A percentile compares a stretch with the other conserved stretches of the same genome.
phyloP scores from a whole-genome alignment of 2,888 invertebrate species.

The Idaea aversata region DNA sequence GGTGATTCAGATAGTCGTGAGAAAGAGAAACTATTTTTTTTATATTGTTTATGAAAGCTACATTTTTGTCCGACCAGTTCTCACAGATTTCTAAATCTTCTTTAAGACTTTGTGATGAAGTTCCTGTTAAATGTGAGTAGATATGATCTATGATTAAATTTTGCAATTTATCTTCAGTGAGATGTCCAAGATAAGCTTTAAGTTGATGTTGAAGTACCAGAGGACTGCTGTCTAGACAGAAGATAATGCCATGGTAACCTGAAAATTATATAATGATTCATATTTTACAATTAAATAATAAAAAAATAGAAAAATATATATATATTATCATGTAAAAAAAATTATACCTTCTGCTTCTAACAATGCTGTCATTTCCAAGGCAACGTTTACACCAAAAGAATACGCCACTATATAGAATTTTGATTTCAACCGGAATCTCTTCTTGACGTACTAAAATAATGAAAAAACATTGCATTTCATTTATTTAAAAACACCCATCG shows the following conservation, averaged over 20 bases:
- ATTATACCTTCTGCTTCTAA: conserved; percentile 41
- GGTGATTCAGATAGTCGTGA: conserved; percentile 29
- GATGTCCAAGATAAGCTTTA: conserved; percentile 35
- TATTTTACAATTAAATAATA: too few relatives aligned
- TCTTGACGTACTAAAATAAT: conserved; percentile 27
- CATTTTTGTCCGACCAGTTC: conserved; percentile 33
- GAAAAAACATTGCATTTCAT: not conserved
- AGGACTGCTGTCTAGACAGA: conserved; percentile 47
- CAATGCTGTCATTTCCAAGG: conserved; percentile 41
- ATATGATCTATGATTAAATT: conserved; percentile 35
- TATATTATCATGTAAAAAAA: too few relatives aligned
- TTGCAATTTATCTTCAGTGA: conserved; percentile 34
- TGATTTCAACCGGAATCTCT: conserved; percentile 25
- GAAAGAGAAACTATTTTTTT: conserved; percentile 25
- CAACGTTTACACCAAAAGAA: conserved; percentile 41
- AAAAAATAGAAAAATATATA: too few relatives aligned
- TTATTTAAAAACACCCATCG: too few relatives aligned
- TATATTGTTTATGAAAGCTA: conserved; percentile 24
- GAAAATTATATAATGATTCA: conserved; percentile 14
- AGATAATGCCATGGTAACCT: conserved; percentile 41
- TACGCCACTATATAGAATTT: conserved; percentile 38
- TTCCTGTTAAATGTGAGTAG: conserved; percentile 30
- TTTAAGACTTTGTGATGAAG: conserved; percentile 23
- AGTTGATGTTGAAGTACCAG: conserved; percentile 38
- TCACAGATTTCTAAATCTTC: conserved; percentile 20